These are phyloP conservation scores for Protaetia brevitarsis DNA, from an alignment of 1,140 invertebrate species.

Conservation along the genomic window DNA sequence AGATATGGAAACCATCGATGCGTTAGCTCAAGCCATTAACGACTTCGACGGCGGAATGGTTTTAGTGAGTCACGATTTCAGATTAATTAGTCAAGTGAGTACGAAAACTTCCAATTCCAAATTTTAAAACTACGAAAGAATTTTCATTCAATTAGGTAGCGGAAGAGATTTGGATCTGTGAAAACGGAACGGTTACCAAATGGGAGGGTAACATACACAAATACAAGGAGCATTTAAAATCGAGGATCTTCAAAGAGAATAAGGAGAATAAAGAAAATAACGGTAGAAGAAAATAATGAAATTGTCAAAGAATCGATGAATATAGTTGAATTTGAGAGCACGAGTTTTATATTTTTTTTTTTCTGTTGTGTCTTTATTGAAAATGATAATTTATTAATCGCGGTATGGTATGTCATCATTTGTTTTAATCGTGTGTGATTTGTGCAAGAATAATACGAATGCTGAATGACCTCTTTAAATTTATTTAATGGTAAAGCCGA, in stretches of 20 bases:
- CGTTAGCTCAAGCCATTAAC: conserved; percentile 95
- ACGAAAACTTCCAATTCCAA: background rate
- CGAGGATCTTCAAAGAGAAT: conserved; percentile 68
- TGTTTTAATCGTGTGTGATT: background rate
- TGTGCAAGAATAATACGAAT: background rate
- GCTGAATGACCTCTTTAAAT: too few relatives aligned
- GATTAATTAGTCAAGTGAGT: conserved; percentile 93
- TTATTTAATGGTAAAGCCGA: too few relatives aligned
- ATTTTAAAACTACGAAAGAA: background rate
- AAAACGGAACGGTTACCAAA: conserved; percentile 93
- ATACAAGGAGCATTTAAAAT: conserved; percentile 94
- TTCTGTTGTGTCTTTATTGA: too few relatives aligned
- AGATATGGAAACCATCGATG: conserved; percentile 99
- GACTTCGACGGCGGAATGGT: conserved; percentile 98
- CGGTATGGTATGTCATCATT: background rate
- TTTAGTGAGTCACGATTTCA: conserved; percentile 95
- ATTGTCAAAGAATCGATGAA: background rate
- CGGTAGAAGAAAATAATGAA: conserved; percentile 4
- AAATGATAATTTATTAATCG: background rate
- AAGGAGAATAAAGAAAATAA: conserved; percentile 6
- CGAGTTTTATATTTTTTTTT: too few relatives aligned
- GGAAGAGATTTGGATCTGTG: conserved; percentile 99
- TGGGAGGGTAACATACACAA: conserved; percentile 94
- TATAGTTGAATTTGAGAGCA: conserved; percentile 22
- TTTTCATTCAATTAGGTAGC: conserved; percentile 71